Conservation (phyloP, 2,888 invertebrate species). For the Rambutsinella grinnellia region DNA sequence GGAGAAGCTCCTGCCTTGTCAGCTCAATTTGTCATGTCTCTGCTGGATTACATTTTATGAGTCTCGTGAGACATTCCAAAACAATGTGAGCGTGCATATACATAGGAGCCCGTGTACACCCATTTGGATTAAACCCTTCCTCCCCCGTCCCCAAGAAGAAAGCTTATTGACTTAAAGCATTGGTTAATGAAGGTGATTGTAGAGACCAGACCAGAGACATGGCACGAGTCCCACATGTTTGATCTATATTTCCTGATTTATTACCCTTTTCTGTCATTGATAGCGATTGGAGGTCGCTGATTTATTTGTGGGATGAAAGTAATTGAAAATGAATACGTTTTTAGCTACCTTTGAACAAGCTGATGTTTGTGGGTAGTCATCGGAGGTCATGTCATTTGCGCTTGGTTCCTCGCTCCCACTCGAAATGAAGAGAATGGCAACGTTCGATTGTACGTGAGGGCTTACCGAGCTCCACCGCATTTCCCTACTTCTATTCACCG, state of each 20-base stretch:
- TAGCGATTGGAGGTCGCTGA: background rate
- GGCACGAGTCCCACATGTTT: background rate
- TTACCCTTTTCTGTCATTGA: background rate
- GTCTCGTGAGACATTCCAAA: background rate
- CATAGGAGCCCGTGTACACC: background rate
- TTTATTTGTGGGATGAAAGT: too few relatives aligned
- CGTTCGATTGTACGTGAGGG: conserved; percentile 49
- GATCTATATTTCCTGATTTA: background rate
- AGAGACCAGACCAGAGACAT: background rate
- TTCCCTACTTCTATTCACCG: conserved; percentile 1
- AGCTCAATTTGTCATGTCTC: conserved; percentile 23
- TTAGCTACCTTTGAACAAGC: too few relatives aligned
- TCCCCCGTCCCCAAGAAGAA: background rate
- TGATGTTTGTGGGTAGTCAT: too few relatives aligned
- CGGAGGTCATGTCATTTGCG: too few relatives aligned
- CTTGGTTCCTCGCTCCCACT: too few relatives aligned
- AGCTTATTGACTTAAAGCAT: background rate
- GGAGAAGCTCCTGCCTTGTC: background rate
- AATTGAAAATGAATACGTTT: too few relatives aligned
- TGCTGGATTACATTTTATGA: conserved; percentile 20
- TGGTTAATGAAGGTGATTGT: background rate
- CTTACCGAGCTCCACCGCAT: conserved; percentile 16
- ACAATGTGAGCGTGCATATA: background rate
- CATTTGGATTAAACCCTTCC: background rate
- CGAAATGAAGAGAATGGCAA: conserved; percentile 52